Percentiles rank a stretch among this genome's conserved stretches.
Evolutionary conservation across 2,797 vertebrate genomes (phyloP).

Genomic region (Petrocephalus sullivani): DNA sequence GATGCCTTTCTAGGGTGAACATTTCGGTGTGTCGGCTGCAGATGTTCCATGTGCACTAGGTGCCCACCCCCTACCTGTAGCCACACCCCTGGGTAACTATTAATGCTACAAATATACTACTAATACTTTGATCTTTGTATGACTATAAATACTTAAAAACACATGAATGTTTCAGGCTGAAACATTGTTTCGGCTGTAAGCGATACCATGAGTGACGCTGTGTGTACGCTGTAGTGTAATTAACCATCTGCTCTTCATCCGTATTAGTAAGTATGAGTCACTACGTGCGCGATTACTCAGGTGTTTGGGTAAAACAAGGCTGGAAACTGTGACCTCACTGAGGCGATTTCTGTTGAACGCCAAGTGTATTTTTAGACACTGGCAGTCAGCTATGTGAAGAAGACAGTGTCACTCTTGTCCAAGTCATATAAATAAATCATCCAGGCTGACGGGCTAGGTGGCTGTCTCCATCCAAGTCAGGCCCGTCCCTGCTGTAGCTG

Average conservation of each 20-base stretch:
- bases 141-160: not conserved
- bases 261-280: not conserved
- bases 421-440: constrained; percentile 42
- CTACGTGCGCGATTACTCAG: not conserved
- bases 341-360: not conserved
- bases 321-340: not conserved
- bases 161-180: not conserved
- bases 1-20: not conserved
- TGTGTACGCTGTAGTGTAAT: not conserved
- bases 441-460: constrained; percentile 17
- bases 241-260: not conserved
- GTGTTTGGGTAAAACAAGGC: not conserved
- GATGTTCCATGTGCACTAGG: not conserved
- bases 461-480: not conserved
- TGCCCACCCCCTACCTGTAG: not conserved
- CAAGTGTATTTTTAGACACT: constrained; percentile 18
- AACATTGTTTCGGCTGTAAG: not conserved
- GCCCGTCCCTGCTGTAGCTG: not conserved
- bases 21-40: not conserved
- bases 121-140: not conserved
- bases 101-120: not conserved
- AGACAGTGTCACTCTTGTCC: constrained; percentile 22
- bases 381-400: not conserved
- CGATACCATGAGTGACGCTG: not conserved
- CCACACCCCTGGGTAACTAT: not conserved